Conservation (phyloP, 2,888 invertebrate species). For the Gasteruption jaculator region DNA sequence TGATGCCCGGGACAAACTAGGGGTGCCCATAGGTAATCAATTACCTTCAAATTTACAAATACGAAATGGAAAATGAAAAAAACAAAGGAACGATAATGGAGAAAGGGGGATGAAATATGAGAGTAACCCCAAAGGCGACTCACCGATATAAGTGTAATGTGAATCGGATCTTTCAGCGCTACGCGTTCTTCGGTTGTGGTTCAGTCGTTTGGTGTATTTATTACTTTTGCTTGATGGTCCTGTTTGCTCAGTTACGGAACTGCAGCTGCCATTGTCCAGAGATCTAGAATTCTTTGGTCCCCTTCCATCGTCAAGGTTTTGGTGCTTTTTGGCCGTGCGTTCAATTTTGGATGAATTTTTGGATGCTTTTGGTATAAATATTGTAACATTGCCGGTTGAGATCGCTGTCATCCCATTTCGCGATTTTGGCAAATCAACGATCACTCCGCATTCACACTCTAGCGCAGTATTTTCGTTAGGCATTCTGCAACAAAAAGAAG, state of each 20-base stretch:
- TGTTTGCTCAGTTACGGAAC: constrained; percentile 34
- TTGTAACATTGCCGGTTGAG: constrained; percentile 32
- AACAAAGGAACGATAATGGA: too few relatives aligned
- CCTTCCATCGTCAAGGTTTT: constrained; percentile 24
- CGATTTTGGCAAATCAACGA: constrained; percentile 36
- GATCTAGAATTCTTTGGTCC: constrained; percentile 29
- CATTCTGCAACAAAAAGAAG: constrained; percentile 32
- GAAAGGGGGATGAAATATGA: too few relatives aligned
- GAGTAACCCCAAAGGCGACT: too few relatives aligned
- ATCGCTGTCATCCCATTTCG: constrained; percentile 32
- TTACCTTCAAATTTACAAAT: too few relatives aligned
- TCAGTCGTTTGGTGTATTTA: constrained; percentile 39
- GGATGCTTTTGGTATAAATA: constrained; percentile 34
- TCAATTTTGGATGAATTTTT: too few relatives aligned
- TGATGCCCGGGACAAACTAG: too few relatives aligned
- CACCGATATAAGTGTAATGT: constrained; percentile 48
- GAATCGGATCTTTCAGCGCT: constrained; percentile 46
- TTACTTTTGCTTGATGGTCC: constrained; percentile 30
- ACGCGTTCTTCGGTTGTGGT: constrained; percentile 41
- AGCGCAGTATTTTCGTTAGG: constrained; percentile 40
- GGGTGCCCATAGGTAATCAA: neutral
- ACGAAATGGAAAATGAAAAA: too few relatives aligned
- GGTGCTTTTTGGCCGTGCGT: constrained; percentile 15
- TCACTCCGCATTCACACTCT: constrained; percentile 41
- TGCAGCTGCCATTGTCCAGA: constrained; percentile 37